phyloP scores from a whole-genome alignment of 2,888 invertebrate species.

The Drosophila planitibia region DNA sequence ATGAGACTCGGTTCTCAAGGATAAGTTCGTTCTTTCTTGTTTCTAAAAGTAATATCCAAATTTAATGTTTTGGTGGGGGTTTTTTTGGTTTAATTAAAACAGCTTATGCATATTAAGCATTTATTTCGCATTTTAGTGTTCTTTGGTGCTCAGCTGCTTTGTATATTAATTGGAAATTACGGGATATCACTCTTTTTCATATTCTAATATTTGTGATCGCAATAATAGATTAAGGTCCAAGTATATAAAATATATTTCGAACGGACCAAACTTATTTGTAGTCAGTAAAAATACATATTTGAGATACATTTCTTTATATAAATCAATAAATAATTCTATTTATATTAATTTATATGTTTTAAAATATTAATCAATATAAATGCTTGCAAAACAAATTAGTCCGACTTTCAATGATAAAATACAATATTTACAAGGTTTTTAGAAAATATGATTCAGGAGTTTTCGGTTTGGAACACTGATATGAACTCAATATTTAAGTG shows the following conservation, averaged over 20 bases:
- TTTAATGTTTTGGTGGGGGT: rapidly evolving
- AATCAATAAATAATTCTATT: not conserved
- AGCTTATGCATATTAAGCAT: not conserved
- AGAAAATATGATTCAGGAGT: not conserved
- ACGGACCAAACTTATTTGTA: not conserved
- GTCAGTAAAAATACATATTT: not conserved
- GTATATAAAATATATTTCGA: not conserved
- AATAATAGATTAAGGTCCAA: not conserved
- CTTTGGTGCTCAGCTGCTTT: not conserved
- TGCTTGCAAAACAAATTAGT: no score
- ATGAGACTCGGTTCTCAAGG: not conserved
- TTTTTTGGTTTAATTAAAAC: not conserved
- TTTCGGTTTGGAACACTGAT: not conserved
- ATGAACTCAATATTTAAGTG: not conserved
- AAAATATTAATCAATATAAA: no score
- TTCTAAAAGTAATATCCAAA: not conserved
- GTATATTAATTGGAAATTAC: not conserved
- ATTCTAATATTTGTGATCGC: not conserved
- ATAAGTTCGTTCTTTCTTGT: not conserved
- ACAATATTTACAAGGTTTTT: not conserved
- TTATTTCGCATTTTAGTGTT: not conserved
- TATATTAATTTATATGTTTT: not conserved
- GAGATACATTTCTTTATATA: not conserved
- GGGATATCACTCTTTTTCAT: not conserved
- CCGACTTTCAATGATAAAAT: not conserved